Base-by-base conservation (phyloP, 2,113 vertebrate species). In the Smithornis capensis region DNA sequence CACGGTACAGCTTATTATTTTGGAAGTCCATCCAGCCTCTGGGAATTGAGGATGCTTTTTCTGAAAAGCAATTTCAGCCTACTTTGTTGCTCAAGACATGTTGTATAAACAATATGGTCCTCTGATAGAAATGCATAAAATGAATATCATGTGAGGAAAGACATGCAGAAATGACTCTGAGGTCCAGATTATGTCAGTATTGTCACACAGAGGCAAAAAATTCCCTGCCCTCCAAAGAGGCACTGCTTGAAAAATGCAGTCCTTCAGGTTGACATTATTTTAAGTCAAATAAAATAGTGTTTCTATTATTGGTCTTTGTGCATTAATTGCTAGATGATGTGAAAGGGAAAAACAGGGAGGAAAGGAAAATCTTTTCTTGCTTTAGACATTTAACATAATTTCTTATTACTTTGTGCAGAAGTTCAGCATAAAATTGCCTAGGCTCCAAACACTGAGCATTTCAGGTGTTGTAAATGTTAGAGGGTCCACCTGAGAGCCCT, bases 301-400 rank as follows among this genome's bases (percentile, higher is more conserved):
- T 83, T 79, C 14, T 70, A 10, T 77, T 86, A 52, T 68, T 81
- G 64, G 10, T 19, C n/a, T 70, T 92, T 81, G n/a, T 81, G 29
- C 55, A 38, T 38, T 88, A 92, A 69, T 87, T 80, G 69, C 35
- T 93, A 38, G 28, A 28, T 40, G 49, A 82, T 65, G 28, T 78
- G 73, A 92, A 75, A 92, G 81, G 8, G 7, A 53, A 74, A 89
- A 85, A 44, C 5, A 63, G 59, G 56, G 25, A 25, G 9, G 33
- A 73, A 63, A 56, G 7, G n/a, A 67, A 92, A 64, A 57, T 38
- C 19, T 94, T 65, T 83, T 95, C 55, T 92, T 75, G 22, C 47
- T 63, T 94, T 74, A 93, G 90, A 88, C 14, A 49, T 60, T 89
- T 55, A 74, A 47, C 73, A 57, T 90, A 59, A 90, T 92, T 94